These are phyloP conservation scores for Burhinus bistriatus DNA, from an alignment of 2,113 vertebrate species.

Conservation along the genomic window DNA sequence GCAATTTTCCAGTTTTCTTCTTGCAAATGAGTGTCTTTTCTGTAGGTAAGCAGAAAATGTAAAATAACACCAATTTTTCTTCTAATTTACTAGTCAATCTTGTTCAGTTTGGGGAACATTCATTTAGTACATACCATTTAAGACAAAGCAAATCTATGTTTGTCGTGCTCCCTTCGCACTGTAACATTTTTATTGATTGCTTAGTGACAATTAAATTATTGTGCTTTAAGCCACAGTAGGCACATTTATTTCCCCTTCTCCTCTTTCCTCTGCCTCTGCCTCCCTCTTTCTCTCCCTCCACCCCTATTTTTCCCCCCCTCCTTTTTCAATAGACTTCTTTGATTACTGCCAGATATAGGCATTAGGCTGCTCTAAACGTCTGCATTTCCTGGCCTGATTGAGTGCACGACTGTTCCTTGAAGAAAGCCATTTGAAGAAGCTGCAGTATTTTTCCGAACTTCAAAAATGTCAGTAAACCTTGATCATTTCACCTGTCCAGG, in stretches of 20 bases:
- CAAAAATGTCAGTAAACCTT: conserved; percentile 11
- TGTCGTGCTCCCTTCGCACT: background rate
- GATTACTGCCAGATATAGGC: conserved; percentile 27
- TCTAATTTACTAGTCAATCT: conserved; percentile 59
- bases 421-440: background rate
- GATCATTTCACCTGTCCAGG: conserved; percentile 21
- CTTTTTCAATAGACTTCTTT: conserved; percentile 28
- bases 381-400: conserved; percentile 12
- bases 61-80: conserved; percentile 59
- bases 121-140: conserved; percentile 34
- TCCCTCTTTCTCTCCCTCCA: accelerated
- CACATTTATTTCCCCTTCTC: background rate
- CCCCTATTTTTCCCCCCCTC: accelerated
- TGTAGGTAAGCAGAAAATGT: conserved; percentile 49
- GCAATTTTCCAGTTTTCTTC: conserved; percentile 19
- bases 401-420: background rate
- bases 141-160: conserved; percentile 51
- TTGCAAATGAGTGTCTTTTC: conserved; percentile 15
- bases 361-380: conserved; percentile 32
- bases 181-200: conserved; percentile 52
- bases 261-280: background rate
- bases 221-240: conserved; percentile 32
- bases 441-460: conserved; percentile 11
- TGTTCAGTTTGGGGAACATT: conserved; percentile 35
- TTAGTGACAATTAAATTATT: conserved; percentile 58